Conservation (phyloP, 2,797 vertebrate species). For the Denticeps clupeoides region DNA sequence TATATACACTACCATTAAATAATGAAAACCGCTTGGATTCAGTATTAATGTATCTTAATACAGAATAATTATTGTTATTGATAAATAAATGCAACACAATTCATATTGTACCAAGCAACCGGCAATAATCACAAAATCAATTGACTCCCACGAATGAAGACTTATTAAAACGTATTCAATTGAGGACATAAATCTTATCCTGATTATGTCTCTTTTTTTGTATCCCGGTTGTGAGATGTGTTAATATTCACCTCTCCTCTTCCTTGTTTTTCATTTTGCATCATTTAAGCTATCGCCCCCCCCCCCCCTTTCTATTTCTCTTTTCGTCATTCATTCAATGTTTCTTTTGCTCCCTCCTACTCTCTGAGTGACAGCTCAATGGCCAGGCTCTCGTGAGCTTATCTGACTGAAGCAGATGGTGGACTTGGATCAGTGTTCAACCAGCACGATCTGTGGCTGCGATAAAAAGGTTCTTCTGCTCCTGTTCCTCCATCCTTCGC, state of each 20-base stretch:
- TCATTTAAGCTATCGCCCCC: conserved; percentile 2
- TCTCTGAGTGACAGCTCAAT: conserved; percentile 94
- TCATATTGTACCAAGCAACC: no score
- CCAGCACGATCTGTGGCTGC: conserved; percentile 88
- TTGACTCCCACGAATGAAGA: no score
- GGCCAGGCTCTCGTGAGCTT: conserved; percentile 90
- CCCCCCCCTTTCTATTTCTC: conserved; percentile 39
- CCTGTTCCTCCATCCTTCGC: neutral
- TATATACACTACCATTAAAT: no score
- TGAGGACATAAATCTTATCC: no score
- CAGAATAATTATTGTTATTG: no score
- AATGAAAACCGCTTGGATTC: no score
- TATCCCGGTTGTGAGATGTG: no score
- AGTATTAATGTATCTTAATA: no score
- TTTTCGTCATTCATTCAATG: conserved; percentile 29
- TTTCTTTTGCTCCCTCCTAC: conserved; percentile 36
- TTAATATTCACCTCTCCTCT: conserved; percentile 27
- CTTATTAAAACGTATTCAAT: no score
- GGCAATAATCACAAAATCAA: no score
- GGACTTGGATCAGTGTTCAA: conserved; percentile 99
- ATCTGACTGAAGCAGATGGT: conserved; percentile 99
- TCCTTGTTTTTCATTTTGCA: conserved; percentile 47
- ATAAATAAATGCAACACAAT: no score
- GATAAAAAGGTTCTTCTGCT: conserved; percentile 67
- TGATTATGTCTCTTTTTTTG: no score